These are phyloP conservation scores for Taeniopygia guttata DNA, from an alignment of 2,797 vertebrate species.

Conservation along the genomic window DNA sequence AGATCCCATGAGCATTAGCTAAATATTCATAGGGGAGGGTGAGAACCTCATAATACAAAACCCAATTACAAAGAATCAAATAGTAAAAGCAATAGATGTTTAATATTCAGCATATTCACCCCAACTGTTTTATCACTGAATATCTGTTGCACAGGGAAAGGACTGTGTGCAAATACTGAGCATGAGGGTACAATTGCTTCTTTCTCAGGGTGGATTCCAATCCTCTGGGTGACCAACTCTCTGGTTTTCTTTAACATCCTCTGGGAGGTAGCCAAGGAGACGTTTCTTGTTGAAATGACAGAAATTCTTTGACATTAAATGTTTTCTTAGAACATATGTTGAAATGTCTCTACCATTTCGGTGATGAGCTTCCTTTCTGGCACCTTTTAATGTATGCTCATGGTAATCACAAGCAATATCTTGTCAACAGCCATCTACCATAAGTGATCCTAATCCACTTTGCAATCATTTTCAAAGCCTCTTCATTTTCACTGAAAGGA, in stretches of 20 bases:
- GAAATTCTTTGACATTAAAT: constrained; percentile 42
- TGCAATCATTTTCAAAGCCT: constrained; percentile 60
- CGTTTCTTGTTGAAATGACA: constrained; percentile 28
- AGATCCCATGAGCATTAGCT: neutral
- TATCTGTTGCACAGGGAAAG: neutral
- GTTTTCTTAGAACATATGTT: constrained; percentile 44
- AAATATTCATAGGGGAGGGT: neutral
- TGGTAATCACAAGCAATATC: constrained; percentile 34
- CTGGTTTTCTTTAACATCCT: neutral
- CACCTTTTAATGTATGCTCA: constrained; percentile 24
- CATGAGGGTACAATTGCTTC: neutral
- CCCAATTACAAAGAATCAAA: neutral
- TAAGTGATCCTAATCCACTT: constrained; percentile 65
- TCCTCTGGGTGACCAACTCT: neutral
- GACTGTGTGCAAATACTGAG: neutral
- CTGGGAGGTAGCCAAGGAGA: constrained; percentile 37
- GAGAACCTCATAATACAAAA: neutral
- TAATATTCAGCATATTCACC: neutral
- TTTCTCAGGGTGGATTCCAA: neutral
- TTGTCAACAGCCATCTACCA: constrained; percentile 48
- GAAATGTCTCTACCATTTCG: constrained; percentile 28
- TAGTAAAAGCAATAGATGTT: neutral
- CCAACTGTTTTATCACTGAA: neutral
- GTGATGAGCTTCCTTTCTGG: constrained; percentile 38
- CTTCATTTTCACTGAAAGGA: constrained; percentile 58